Base-by-base conservation (phyloP, 64 coral and sea anemone species). In the Montipora capricornis region DNA sequence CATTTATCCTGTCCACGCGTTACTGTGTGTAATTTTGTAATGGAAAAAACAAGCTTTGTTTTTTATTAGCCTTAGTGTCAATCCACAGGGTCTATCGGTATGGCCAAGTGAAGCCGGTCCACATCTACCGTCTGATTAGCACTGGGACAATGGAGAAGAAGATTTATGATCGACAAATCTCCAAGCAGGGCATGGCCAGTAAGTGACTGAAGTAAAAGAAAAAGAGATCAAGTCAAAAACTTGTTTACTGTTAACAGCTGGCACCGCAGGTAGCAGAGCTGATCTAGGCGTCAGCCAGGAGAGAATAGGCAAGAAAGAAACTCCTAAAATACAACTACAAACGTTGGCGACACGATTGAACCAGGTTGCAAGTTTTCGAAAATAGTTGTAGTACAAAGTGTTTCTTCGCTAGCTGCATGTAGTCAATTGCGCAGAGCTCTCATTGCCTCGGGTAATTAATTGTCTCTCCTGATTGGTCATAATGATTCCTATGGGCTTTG, bases 161-260 rank as follows among this genome's bases (percentile, higher is more conserved):
- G 74, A 99, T 99, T 83, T 99, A 99, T 59, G 89, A 99, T 70
- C 88, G 97, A 67, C 97, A 99, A 68, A 81, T 99, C 70, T 90
- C 97, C 60, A 99, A 99, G 80, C 94, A 99, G 50, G 95, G 97
- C 45, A 95, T 99, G 88, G 83, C 97, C 62, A 94, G 97, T 99
- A 77, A 81, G 88, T 74, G 12, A 5, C 37, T 20, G 45, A 64
- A 7, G 13, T 64, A 12, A 12, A 64, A 11, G 14, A 3, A 1
- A 64, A 64, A 16, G 0, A 64, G 4, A 14, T 19, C 6, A 11
- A 57, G 11, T 57, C 53, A 57, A 57, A 6, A 57, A 57, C 53
- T 6, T 57, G 37, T 37, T 37, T 37, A 37, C 37, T 1, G 0
- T 37, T 37, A 37, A 37, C 0, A 37, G 37, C 37, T 37, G 37